Percentiles rank a stretch among this genome's conserved stretches.
phyloP scores from a whole-genome alignment of 1,140 invertebrate species.

The Fopius arisanus region DNA sequence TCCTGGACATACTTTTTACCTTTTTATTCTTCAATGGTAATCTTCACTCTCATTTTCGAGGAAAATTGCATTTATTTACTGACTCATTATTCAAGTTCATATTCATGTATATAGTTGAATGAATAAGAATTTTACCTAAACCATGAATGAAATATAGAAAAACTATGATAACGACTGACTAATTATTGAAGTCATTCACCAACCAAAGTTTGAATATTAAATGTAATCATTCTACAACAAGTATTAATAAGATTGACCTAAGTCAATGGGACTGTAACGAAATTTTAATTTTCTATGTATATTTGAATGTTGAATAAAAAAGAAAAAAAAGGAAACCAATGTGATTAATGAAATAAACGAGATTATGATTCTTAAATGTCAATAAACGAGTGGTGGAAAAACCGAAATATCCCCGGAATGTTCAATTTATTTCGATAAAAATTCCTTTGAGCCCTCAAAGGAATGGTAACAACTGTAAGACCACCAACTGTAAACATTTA shows the following conservation, averaged over 20 bases:
- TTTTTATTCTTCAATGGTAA: too few species aligned
- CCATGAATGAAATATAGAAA: background rate
- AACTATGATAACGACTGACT: too few species aligned
- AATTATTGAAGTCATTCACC: background rate
- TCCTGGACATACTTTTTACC: too few species aligned
- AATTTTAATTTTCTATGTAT: constrained; percentile 16
- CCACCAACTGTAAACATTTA: background rate
- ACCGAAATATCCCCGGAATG: too few species aligned
- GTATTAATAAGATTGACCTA: background rate
- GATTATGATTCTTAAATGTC: constrained; percentile 4
- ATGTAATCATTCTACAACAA: background rate
- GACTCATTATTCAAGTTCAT: too few species aligned
- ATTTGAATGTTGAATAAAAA: constrained; percentile 5
- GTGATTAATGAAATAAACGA: background rate
- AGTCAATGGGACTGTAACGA: background rate
- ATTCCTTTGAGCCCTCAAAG: too few species aligned
- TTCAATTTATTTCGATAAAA: too few species aligned
- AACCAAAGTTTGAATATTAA: too few species aligned
- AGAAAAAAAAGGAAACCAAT: background rate
- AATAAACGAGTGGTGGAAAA: constrained; percentile 3
- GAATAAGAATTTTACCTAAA: background rate
- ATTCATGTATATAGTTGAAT: background rate
- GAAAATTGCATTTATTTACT: too few species aligned
- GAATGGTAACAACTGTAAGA: background rate
- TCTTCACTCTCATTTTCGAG: too few species aligned